Conservation (phyloP, 2,888 invertebrate genomes). For the Boloria selene region DNA sequence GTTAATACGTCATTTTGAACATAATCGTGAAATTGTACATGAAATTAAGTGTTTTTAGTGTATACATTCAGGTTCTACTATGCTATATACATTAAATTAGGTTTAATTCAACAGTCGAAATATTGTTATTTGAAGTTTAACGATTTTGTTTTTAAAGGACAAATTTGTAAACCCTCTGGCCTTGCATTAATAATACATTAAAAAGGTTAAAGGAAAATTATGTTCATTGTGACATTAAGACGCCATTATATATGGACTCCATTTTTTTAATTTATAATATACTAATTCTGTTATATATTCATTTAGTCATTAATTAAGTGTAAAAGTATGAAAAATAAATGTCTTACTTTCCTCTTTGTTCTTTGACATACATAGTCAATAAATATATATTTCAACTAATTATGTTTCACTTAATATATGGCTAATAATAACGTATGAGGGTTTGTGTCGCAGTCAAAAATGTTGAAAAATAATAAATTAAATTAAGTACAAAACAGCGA, state of each 20-base stretch:
- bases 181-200: conserved; percentile 15
- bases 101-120: background rate
- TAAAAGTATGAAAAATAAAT: background rate
- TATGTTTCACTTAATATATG: conserved; percentile 12
- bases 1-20: background rate
- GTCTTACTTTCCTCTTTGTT: background rate
- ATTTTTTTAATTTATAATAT: background rate
- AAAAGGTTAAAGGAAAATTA: conserved; percentile 14
- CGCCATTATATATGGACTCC: conserved; percentile 12
- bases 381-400: background rate
- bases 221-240: conserved; percentile 13
- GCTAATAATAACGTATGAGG: conserved; percentile 4
- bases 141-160: background rate
- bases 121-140: conserved; percentile 6
- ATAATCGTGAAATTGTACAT: background rate
- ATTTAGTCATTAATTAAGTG: conserved; percentile 13
- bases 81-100: conserved; percentile 5
- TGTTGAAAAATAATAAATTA: background rate
- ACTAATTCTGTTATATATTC: background rate
- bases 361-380: conserved; percentile 4
- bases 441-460: background rate
- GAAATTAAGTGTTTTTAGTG: background rate
- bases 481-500: background rate
- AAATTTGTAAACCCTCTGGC: conserved; percentile 5
- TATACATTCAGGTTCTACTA: conserved; percentile 18